Percentiles rank a stretch among this genome's conserved stretches.
Conservation (phyloP, 1,140 invertebrate genomes). For the Phymastichus coffea region DNA sequence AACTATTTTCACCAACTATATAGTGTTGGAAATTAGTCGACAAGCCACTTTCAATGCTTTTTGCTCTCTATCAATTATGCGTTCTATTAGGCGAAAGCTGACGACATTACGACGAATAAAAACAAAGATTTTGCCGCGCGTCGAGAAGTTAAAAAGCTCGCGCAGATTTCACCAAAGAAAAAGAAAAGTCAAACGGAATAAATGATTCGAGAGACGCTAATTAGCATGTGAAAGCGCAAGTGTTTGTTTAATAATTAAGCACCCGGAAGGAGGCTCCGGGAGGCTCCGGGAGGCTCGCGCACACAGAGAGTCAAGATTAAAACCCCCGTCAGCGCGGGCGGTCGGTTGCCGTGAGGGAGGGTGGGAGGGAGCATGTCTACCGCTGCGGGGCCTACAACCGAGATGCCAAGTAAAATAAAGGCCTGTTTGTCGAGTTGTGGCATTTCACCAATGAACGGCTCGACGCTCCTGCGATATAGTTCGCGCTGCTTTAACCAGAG, state of each 20-base stretch:
- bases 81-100: too few species aligned
- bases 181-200: too few species aligned
- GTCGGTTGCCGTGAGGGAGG: not conserved
- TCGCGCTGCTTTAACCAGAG: slow-evolving; percentile 18
- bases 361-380: not conserved
- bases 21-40: too few species aligned
- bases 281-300: not conserved
- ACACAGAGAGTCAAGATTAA: not conserved
- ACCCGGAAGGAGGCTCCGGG: not conserved
- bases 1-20: too few species aligned
- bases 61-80: too few species aligned
- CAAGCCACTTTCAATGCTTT: too few species aligned
- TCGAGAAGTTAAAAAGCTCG: too few species aligned
- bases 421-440: slow-evolving; percentile 22
- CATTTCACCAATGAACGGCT: slow-evolving; percentile 5
- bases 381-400: too few species aligned
- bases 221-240: not conserved
- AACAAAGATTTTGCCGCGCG: too few species aligned
- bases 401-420: slow-evolving; percentile 20
- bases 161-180: too few species aligned
- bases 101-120: too few species aligned
- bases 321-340: not conserved
- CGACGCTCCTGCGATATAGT: slow-evolving; percentile 16
- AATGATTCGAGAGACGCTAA: too few species aligned
- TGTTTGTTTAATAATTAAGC: slow-evolving; percentile 22